A percentile compares a stretch with the other conserved stretches of the same genome.
Conservation (phyloP, 2,113 vertebrate species). For the Strigops habroptila region DNA sequence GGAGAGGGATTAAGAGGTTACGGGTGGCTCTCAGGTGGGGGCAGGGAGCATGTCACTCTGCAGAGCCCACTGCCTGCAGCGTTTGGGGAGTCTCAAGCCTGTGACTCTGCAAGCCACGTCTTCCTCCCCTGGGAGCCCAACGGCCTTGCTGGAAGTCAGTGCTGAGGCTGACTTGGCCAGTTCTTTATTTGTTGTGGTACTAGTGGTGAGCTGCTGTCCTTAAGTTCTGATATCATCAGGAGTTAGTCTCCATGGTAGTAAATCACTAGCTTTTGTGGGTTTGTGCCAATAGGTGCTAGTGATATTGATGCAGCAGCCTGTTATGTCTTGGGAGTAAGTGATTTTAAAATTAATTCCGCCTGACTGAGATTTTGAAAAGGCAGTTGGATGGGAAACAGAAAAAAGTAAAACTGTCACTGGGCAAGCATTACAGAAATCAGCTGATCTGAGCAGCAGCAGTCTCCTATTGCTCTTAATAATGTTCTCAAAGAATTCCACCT, state of each 20-base stretch:
- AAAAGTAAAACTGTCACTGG: neutral
- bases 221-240: neutral
- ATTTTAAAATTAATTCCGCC: neutral
- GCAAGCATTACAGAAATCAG: rapidly evolving
- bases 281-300: neutral
- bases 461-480: neutral
- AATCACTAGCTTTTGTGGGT: neutral
- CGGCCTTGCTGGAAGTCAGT: neutral
- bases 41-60: neutral
- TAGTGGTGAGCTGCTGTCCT: neutral
- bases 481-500: neutral
- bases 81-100: neutral
- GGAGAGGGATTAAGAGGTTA: no score
- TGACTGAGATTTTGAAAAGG: neutral
- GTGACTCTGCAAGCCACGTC: neutral
- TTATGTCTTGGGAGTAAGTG: neutral
- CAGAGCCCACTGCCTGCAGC: neutral
- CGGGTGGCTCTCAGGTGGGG: no score
- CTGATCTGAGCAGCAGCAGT: neutral
- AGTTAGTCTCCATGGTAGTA: neutral
- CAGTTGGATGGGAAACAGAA: neutral
- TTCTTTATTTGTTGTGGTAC: neutral
- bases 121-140: rapidly evolving
- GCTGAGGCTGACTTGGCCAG: neutral
- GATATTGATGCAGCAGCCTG: rapidly evolving